Conservation (phyloP, 2,113 vertebrate species). For the Bubo blakistoni region DNA sequence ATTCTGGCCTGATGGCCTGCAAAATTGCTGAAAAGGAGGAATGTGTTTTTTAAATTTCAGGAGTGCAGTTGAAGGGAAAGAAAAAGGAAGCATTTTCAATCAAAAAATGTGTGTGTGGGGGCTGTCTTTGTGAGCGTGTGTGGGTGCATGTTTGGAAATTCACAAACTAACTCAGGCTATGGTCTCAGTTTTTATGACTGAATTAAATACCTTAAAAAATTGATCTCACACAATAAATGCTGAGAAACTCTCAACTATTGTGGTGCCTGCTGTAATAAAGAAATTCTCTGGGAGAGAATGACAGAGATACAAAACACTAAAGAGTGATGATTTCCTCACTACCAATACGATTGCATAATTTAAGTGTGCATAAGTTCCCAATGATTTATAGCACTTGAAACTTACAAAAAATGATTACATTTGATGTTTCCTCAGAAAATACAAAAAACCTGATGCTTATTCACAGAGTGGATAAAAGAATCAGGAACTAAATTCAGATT, state of each 20-base stretch:
- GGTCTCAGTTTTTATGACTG: constrained; percentile 13
- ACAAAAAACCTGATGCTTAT: constrained; percentile 49
- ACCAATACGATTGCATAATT: constrained; percentile 49
- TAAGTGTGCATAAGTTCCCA: constrained; percentile 18
- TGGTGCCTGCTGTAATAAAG: background rate
- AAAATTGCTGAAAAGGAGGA: constrained; percentile 4
- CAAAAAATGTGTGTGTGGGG: background rate
- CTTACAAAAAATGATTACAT: constrained; percentile 45
- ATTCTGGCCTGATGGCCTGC: background rate
- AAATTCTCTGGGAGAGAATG: background rate
- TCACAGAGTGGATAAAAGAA: constrained; percentile 44
- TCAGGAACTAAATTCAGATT: constrained; percentile 39
- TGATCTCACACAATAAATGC: background rate
- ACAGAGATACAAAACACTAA: constrained; percentile 22
- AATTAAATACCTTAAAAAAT: constrained; percentile 22
- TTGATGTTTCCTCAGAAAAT: constrained; percentile 53
- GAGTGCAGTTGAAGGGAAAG: background rate
- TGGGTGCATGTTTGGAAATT: background rate
- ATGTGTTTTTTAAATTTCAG: background rate
- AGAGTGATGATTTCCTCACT: constrained; percentile 49
- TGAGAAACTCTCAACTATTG: constrained; percentile 11
- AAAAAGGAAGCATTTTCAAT: background rate
- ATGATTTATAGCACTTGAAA: constrained; percentile 66
- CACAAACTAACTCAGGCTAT: background rate
- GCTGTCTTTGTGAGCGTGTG: background rate